Evolutionary conservation across 2,888 invertebrate genomes (phyloP), one percentile per base, ranked within the genome.

Genomic region (Dilophus febrilis): DNA sequence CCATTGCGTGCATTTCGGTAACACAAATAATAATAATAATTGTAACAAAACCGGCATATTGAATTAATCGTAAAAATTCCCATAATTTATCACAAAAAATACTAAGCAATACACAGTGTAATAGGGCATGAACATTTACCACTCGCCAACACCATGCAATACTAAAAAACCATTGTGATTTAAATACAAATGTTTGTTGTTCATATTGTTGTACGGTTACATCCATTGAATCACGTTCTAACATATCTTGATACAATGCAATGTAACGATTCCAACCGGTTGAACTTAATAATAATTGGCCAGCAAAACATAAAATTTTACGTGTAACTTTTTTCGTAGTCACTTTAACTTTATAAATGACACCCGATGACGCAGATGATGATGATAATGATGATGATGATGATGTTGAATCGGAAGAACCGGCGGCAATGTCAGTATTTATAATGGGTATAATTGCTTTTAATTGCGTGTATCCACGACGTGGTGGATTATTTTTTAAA

Each of bases 231-330:
- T 22, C 22, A 22, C 72, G 70, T 52, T 86, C 85, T 27, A 87
- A 55, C 51, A 84, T 61, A 49, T 81, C 74, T 50, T 85, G 83
- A 53, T 84, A 87, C 5, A 79, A 59, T 36, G 77, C 77, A 49
- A 87, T 83, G 51, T 84, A 85, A 22, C 84, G 71, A 63, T 87
- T 86, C 87, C 87, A 87, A 8, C 78, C 76, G 40, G 78, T 64
- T 1, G 84, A 84, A 41, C 81, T 79, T 1, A 84, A 57, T 37
- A 82, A 53, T 54, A 86, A 66, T 55, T 82, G 84, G 1, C 76
- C 74, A 4, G 74, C 68, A 49, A 80, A 75, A 47, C 77, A 65
- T 13, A 73, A 61, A 17, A 82, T 57, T 41, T 77, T 76, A 48
- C 72, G 71, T 1, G 70, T 64, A 17, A 82, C 72, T 47, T 76